These are phyloP conservation scores for Heliconius ismenius DNA, from an alignment of 2,888 invertebrate species.

Conservation along the genomic window DNA sequence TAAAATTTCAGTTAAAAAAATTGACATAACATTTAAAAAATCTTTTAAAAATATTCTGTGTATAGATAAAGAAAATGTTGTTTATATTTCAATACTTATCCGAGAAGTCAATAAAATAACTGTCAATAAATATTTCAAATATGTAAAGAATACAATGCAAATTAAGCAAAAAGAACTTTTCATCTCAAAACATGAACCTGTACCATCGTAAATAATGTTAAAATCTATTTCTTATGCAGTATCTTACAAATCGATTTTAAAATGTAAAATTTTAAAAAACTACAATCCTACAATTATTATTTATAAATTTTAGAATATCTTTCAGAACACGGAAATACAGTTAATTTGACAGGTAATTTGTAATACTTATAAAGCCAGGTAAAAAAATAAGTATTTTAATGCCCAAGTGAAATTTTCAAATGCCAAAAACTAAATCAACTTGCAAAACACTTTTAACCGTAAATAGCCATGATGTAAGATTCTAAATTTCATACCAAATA, in stretches of 20 bases:
- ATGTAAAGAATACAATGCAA: neutral
- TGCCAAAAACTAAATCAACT: neutral
- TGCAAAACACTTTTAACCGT: neutral
- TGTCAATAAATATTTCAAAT: neutral
- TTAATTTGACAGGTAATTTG: slow-evolving; percentile 4
- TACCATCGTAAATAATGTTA: neutral
- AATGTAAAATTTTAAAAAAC: slow-evolving; percentile 2
- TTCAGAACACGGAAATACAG: slow-evolving; percentile 4
- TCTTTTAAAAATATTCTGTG: neutral
- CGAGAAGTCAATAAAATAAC: neutral
- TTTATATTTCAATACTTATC: neutral
- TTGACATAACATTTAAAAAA: too few relatives aligned
- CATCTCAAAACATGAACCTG: neutral
- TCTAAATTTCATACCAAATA: neutral
- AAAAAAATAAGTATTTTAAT: neutral
- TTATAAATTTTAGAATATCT: slow-evolving; percentile 17
- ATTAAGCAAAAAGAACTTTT: neutral
- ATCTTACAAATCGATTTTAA: slow-evolving; percentile 2
- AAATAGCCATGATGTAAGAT: neutral
- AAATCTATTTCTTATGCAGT: neutral
- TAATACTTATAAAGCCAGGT: neutral
- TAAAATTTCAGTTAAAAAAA: neutral
- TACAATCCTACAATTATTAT: slow-evolving; percentile 8
- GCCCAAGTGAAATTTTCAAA: neutral
- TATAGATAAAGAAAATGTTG: neutral